Evolutionary conservation across 1,140 invertebrate species (phyloP), one percentile per base, ranked within the genome.

Genomic region (Pectinophora gossypiella): DNA sequence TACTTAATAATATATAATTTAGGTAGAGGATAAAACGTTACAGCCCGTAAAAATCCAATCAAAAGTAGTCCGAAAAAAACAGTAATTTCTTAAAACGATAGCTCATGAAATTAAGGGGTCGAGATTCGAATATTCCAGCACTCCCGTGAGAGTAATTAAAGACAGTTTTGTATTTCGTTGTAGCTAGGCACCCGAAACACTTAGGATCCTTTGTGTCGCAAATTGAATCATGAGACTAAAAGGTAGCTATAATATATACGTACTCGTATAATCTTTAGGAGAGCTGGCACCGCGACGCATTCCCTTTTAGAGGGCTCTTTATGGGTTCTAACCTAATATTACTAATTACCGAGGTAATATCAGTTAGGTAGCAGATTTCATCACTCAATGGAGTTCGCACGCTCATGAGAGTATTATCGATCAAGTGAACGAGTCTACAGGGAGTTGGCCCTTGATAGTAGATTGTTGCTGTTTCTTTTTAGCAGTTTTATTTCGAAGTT

Each of bases 191-290:
- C 36, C 36, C 16, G 16, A 40, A 40, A 40, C 36, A 40, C 36
- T 40, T 40, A 16, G 6, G 36, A 36, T 19, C 63, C 56, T 62
- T 61, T 62, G 56, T 66, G 56, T 47, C 36, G 36, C 48, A 64
- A 68, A 68, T 68, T 61, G 61, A 68, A 68, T 68, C 58, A 68
- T 48, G 40, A 35, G 35, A 22, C 55, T 48, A 57, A 52, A 58
- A 68, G 61, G 55, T 48, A 56, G 60, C 53, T 60, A 56, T 61
- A 60, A 62, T 63, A 63, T 15, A 6, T 40, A n/a, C n/a, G n/a
- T n/a, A n/a, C n/a, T n/a, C n/a, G n/a, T n/a, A n/a, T n/a, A n/a
- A n/a, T n/a, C n/a, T n/a, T n/a, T n/a, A n/a, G n/a, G n/a, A n/a
- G n/a, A n/a, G n/a, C n/a, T n/a, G n/a, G n/a, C n/a, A n/a, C n/a